Evolutionary conservation across 2,113 vertebrate genomes (phyloP).

Genomic region (Verasper variegatus): DNA sequence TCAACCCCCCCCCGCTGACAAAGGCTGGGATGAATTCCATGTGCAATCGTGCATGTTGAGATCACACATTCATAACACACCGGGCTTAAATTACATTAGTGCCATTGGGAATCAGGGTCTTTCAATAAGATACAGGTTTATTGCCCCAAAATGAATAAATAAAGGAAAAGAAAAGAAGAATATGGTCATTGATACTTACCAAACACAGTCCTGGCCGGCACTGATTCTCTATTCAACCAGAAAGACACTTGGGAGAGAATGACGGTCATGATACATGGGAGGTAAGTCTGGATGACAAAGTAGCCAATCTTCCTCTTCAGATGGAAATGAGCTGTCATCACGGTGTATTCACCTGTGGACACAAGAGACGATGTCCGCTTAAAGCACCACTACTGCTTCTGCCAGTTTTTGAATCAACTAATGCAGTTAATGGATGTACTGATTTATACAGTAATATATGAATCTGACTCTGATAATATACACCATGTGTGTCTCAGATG

Average conservation of each 20-base stretch:
- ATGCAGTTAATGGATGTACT: background rate
- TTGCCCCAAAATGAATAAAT: background rate
- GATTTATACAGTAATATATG: too few species aligned
- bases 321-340: slow-evolving; percentile 99
- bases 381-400: background rate
- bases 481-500: background rate
- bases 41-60: background rate
- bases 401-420: background rate
- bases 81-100: slow-evolving; percentile 8
- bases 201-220: slow-evolving; percentile 97
- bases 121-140: background rate
- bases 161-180: background rate
- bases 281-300: slow-evolving; percentile 99
- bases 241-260: slow-evolving; percentile 99
- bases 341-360: slow-evolving; percentile 93
- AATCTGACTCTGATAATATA: background rate
- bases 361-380: slow-evolving; percentile 11
- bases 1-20: slow-evolving; percentile 6
- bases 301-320: slow-evolving; percentile 99
- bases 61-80: slow-evolving; percentile 8
- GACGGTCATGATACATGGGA: slow-evolving; percentile 99
- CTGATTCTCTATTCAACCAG: slow-evolving; percentile 98
- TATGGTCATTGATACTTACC: slow-evolving; percentile 84
- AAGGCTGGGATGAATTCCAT: background rate
- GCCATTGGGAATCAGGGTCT: background rate